A percentile compares a stretch with the other conserved stretches of the same genome.
phyloP scores from a whole-genome alignment of 53 echinoderm and acorn worm species.

The Henricia sp. region DNA sequence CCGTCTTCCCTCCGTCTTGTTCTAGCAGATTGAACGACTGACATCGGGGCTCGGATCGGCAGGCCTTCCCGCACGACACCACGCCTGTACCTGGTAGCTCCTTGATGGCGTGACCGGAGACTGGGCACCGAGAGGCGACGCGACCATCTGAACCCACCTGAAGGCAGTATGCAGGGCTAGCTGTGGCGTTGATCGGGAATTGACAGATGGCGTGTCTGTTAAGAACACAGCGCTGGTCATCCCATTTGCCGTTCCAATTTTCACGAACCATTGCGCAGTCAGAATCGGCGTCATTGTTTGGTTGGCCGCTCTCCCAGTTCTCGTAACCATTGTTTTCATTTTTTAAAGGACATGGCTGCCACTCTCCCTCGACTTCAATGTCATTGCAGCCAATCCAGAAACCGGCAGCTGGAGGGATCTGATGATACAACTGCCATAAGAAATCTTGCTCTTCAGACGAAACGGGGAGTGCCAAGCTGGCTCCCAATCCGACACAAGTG shows the following conservation, averaged over 20 bases:
- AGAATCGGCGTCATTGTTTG: background rate
- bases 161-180: background rate
- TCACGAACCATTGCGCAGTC: background rate
- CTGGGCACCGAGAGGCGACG: too few species aligned
- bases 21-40: background rate
- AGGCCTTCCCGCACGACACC: background rate
- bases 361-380: background rate
- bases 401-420: background rate
- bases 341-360: constrained; percentile 6
- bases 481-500: background rate
- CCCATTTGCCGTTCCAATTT: background rate
- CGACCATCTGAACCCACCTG: background rate
- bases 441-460: background rate
- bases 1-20: background rate
- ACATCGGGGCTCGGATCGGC: background rate
- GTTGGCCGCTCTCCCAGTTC: background rate
- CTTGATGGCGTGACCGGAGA: background rate
- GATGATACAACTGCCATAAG: background rate
- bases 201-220: background rate
- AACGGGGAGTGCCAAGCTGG: background rate
- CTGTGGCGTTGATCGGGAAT: background rate
- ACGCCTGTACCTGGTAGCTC: background rate
- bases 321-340: background rate
- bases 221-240: background rate
- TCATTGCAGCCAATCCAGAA: constrained; percentile 36